phyloP scores from a whole-genome alignment of 2,113 vertebrate genomes.

The Ochotona curzoniae region DNA sequence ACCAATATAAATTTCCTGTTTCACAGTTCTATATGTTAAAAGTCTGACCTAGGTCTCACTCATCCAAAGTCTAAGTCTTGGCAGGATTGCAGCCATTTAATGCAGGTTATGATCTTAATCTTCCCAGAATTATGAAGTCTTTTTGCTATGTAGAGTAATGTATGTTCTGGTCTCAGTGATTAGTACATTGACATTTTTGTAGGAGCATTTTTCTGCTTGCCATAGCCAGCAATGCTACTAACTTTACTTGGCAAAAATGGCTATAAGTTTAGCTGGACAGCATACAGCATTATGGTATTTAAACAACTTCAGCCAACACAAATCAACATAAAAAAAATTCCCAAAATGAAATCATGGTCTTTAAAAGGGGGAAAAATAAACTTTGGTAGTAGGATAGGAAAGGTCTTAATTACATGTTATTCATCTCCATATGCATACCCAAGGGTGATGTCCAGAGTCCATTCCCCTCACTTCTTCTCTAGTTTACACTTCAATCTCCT shows the following conservation, averaged over 20 bases:
- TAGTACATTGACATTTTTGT: neutral
- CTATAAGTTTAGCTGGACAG: neutral
- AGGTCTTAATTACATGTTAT: neutral
- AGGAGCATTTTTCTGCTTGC: neutral
- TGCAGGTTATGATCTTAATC: neutral
- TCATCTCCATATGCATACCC: neutral
- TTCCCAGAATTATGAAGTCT: neutral
- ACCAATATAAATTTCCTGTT: neutral
- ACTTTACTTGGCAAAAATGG: neutral
- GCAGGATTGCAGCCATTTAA: neutral
- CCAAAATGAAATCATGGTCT: neutral
- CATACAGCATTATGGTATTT: neutral
- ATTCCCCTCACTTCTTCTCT: neutral
- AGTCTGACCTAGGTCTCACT: neutral
- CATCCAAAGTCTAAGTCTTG: neutral
- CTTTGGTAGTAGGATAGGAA: no score
- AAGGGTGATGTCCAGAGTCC: neutral
- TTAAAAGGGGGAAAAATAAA: neutral
- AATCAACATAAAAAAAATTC: neutral
- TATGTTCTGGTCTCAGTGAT: neutral
- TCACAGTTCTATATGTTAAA: neutral
- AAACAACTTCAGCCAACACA: neutral
- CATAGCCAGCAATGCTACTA: neutral
- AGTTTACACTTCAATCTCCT: neutral
- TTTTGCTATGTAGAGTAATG: neutral